These are phyloP conservation scores for Thalassaphorura encarpata DNA, from an alignment of 1,140 invertebrate genomes.

Conservation along the genomic window DNA sequence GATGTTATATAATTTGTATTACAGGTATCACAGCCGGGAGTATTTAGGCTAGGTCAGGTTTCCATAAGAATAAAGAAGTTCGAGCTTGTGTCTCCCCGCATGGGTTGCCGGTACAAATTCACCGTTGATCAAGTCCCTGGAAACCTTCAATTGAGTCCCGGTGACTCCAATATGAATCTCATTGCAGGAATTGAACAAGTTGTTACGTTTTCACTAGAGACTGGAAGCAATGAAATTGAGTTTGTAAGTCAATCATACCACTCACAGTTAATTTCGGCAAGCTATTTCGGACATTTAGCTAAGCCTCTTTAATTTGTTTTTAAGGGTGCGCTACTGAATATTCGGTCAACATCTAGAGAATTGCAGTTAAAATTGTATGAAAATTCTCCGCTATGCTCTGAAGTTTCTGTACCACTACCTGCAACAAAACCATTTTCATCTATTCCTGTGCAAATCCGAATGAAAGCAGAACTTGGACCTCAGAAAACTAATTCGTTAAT, in stretches of 20 bases:
- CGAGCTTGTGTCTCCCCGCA: conserved; percentile 25
- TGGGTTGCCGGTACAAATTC: conserved; percentile 28
- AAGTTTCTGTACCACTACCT: conserved; percentile 51
- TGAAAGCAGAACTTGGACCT: conserved; percentile 60
- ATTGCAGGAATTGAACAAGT: conserved; percentile 44
- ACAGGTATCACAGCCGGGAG: conserved; percentile 33
- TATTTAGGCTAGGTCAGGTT: conserved; percentile 39
- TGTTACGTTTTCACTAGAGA: conserved; percentile 39
- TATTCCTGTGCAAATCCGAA: conserved; percentile 48
- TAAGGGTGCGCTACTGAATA: conserved; percentile 41
- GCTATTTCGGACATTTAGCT: conserved; percentile 45
- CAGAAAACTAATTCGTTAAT: conserved; percentile 52
- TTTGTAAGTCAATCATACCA: conserved; percentile 32
- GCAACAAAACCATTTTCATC: conserved; percentile 58
- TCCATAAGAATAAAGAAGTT: conserved; percentile 28
- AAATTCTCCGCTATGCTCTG: conserved; percentile 34
- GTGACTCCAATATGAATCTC: conserved; percentile 48
- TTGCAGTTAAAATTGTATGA: conserved; percentile 38
- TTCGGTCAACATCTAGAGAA: conserved; percentile 44
- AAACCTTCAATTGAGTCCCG: conserved; percentile 24
- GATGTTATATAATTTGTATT: background rate
- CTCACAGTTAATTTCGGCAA: background rate
- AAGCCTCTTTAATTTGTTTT: conserved; percentile 36
- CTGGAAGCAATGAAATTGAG: conserved; percentile 41
- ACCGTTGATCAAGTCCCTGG: conserved; percentile 14